Evolutionary conservation across 1,140 invertebrate species (phyloP), one percentile per base, ranked within the genome.

Genomic region (Ectropis grisescens): DNA sequence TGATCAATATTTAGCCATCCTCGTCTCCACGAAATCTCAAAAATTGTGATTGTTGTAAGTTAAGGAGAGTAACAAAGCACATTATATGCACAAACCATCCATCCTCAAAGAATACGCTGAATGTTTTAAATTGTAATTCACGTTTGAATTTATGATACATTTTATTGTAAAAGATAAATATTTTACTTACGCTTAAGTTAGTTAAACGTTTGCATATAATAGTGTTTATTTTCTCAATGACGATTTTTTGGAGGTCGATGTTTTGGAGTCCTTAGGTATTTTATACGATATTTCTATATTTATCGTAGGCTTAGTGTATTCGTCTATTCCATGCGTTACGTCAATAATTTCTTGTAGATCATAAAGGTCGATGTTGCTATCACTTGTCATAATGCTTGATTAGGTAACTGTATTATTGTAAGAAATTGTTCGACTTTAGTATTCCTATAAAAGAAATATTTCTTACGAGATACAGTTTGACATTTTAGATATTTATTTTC

Each of bases 91-190:
- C 76, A 78, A 81, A 81, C 69, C 67, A 76, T 78, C 76, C 76
- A 74, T 78, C 71, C 69, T 74, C 65, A 66, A 47, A 57, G 54
- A 74, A 53, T 72, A 72, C 54, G 62, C 67, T 70, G 66, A 68
- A 74, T 72, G 64, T 79, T 80, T 65, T 58, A 67, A 61, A 58
- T 69, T n/a, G n/a, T 74, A 64, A 75, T 47, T 76, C 69, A 76
- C 71, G 71, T 78, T 81, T 81, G 67, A 81, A 81, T 81, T 81
- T 81, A 81, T 75, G 61, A 81, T 76, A 79, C 72, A 81, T 76
- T 81, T 81, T 81, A 79, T 78, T 76, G 59, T 70, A 74, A 75
- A 71, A 70, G 60, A 67, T 54, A 65, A 68, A 72, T 70, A 75
- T 76, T 79, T 75, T 78, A 76, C 59, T 76, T 76, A 75, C 59